Percentiles rank a stretch among this genome's conserved stretches.
phyloP scores from a whole-genome alignment of 2,888 invertebrate species.

The Parnassius orleans region DNA sequence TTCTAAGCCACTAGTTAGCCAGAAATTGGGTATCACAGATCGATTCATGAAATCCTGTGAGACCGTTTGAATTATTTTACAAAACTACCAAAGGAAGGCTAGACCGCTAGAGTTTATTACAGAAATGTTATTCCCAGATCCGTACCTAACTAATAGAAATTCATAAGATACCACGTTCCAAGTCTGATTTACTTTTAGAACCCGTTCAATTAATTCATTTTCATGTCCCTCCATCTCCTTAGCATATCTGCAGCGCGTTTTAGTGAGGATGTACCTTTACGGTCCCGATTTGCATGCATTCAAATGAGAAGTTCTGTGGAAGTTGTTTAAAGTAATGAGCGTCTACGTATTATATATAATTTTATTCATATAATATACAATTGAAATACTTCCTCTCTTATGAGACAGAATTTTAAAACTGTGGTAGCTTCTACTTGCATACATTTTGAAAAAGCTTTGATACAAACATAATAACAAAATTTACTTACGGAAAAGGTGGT shows the following conservation, averaged over 20 bases:
- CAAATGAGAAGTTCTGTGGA: constrained; percentile 25
- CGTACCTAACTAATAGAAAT: constrained; percentile 41
- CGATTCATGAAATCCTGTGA: too few species aligned
- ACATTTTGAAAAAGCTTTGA: too few species aligned
- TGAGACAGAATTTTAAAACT: too few species aligned
- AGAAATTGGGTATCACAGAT: too few species aligned
- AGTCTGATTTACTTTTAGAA: constrained; percentile 41
- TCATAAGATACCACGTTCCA: constrained; percentile 40
- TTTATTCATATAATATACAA: too few species aligned
- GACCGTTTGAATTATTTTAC: constrained; percentile 30
- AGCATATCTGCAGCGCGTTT: constrained; percentile 28
- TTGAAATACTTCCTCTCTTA: too few species aligned
- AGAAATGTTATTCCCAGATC: constrained; percentile 23
- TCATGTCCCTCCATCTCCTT: constrained; percentile 31
- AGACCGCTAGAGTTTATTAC: constrained; percentile 1
- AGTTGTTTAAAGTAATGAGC: constrained; percentile 19
- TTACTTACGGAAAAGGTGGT: too few species aligned
- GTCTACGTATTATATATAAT: neutral
- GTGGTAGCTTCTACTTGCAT: too few species aligned
- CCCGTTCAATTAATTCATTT: constrained; percentile 36
- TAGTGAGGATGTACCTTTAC: constrained; percentile 28
- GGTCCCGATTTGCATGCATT: constrained; percentile 33
- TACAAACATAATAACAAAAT: too few species aligned
- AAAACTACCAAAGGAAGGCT: constrained; percentile 20
- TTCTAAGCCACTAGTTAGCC: too few species aligned